Conservation (phyloP, 2,113 vertebrate genomes). For the Megaleporinus macrocephalus region DNA sequence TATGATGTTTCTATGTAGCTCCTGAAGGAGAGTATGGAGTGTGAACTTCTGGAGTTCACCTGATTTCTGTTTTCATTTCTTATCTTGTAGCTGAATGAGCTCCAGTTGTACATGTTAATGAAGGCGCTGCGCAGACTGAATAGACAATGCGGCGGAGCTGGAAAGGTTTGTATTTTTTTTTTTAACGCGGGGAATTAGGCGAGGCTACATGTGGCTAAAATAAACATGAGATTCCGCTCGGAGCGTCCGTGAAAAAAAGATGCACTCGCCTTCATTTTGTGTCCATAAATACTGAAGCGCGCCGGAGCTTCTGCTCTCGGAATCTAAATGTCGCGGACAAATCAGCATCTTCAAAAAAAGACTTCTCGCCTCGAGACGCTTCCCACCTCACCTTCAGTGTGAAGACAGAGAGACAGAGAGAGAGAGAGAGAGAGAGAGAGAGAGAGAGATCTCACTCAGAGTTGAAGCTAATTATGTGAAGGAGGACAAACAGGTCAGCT, state of each 20-base stretch:
- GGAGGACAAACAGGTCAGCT: neutral
- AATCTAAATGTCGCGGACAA: neutral
- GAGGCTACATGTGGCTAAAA: slow-evolving; percentile 39
- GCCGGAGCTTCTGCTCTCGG: neutral
- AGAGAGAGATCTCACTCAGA: no score
- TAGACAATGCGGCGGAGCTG: neutral
- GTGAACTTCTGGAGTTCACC: neutral
- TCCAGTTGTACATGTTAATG: slow-evolving; percentile 25
- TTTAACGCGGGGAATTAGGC: slow-evolving; percentile 8
- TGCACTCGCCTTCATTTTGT: neutral
- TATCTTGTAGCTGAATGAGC: slow-evolving; percentile 29
- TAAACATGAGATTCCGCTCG: slow-evolving; percentile 36
- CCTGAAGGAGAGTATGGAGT: neutral
- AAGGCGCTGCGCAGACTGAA: slow-evolving; percentile 4
- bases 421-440: no score
- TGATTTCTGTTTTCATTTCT: neutral
- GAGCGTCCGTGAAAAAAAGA: slow-evolving; percentile 4
- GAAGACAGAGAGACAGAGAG: neutral
- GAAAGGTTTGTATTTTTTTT: slow-evolving; percentile 5
- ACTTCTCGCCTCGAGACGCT: neutral
- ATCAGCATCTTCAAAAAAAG: neutral
- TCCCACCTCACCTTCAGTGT: neutral
- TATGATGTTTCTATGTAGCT: neutral
- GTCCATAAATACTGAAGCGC: slow-evolving; percentile 8
- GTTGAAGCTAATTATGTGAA: neutral